A percentile compares a stretch with the other conserved stretches of the same genome.
Evolutionary conservation across 2,888 invertebrate species (phyloP).

Genomic region (Clitarchus hookeri): DNA sequence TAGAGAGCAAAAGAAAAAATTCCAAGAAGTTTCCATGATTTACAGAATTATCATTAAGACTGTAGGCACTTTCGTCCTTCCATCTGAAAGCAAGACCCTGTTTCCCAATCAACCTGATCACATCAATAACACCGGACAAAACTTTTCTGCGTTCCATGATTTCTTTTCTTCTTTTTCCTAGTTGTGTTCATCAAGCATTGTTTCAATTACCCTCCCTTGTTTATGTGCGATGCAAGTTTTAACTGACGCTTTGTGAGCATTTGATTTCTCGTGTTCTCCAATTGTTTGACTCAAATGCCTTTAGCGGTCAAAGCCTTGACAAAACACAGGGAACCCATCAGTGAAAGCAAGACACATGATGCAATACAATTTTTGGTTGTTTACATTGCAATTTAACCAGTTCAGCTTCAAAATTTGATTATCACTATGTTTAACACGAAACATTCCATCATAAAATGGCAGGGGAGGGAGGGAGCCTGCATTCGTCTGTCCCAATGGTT

Average conservation of each 20-base stretch:
- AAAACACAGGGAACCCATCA: not conserved
- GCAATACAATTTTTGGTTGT: not conserved
- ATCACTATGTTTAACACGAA: too few relatives aligned
- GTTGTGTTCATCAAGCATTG: not conserved
- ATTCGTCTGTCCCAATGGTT: too few relatives aligned
- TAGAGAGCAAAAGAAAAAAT: not conserved
- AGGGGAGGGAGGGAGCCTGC: too few relatives aligned
- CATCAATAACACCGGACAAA: conserved; percentile 1
- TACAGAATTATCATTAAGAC: not conserved
- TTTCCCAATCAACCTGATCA: conserved; percentile 11
- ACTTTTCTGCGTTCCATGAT: not conserved
- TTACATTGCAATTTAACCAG: too few relatives aligned
- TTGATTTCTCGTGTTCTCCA: not conserved
- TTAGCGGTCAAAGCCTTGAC: not conserved
- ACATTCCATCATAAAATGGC: too few relatives aligned
- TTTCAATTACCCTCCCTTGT: conserved; percentile 4
- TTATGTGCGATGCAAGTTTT: not conserved
- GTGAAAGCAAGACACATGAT: conserved; percentile 2
- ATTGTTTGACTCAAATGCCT: not conserved
- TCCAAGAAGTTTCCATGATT: not conserved
- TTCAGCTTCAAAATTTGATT: too few relatives aligned
- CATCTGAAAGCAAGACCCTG: conserved; percentile 19
- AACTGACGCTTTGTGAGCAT: conserved; percentile 12
- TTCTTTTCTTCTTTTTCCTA: conserved; percentile 1
- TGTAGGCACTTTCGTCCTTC: not conserved